Evolutionary conservation across 1,140 invertebrate genomes (phyloP), one percentile per base, ranked within the genome.

Genomic region (Caenorhabditis remanei): DNA sequence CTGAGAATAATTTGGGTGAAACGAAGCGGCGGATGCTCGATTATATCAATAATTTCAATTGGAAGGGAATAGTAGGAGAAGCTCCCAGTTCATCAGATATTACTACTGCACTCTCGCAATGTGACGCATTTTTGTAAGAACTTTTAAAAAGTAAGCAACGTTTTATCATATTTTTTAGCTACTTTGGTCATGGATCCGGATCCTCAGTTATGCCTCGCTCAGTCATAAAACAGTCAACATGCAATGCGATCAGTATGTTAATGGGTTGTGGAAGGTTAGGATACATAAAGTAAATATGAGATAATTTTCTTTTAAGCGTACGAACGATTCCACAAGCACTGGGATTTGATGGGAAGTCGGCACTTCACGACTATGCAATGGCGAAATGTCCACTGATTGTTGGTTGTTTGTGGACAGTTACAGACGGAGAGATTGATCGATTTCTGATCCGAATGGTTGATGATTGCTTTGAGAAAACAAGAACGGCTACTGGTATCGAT

Each of bases 381-480:
- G 90, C 90, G 1, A 63, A 86, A 16, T 89, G 90, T 61, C 91
- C 91, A 14, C 89, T 89, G 41, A 84, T 92, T n/a, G 85, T 91
- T 71, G 91, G 91, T 14, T 92, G 91, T 41, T 82, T 91, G 14
- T 91, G 91, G 91, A 91, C 90, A 67, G 91, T 91, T 3, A 91
- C 91, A 13, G 91, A 91, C 65, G 91, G 90, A 43, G 90, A 91
- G 53, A 90, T 86, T 67, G 88, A 87, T 58, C 46, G 89, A 58
- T 91, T 88, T 71, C 88, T 92, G 50, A 91, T 91, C 5, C 24
- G 67, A 41, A 58, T 87, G 86, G 79, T 87, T 13, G 55, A 85
- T 41, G 65, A 90, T 61, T 82, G 56, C 9, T 65, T 58, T 14
- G 84, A 61, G 14, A 87, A 86, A 40, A 40, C 40, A 56, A 41